Percentiles rank a stretch among this genome's conserved stretches.
Evolutionary conservation across 2,888 invertebrate species (phyloP).

Genomic region (Eristalis arbustorum): DNA sequence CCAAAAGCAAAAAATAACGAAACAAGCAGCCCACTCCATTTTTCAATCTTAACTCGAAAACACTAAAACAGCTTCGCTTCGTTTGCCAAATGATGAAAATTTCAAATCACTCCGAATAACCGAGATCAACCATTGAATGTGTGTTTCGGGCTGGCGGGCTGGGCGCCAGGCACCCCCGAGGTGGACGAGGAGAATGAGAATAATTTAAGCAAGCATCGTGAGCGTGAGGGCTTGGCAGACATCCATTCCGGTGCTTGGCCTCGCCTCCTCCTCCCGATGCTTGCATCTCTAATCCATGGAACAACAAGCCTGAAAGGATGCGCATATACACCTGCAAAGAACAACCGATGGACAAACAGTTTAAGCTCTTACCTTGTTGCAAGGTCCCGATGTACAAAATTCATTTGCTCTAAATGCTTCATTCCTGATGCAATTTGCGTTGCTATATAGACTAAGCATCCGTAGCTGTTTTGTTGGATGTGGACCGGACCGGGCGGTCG

Average conservation of each 20-base stretch:
- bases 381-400: conserved; percentile 92
- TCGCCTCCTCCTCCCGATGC: too few species aligned
- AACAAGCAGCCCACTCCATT: neutral
- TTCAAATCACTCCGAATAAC: neutral
- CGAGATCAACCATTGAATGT: neutral
- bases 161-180: too few species aligned
- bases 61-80: neutral
- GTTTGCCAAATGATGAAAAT: neutral
- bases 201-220: neutral
- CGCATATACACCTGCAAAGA: neutral
- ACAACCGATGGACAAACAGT: conserved; percentile 12
- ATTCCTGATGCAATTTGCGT: conserved; percentile 94
- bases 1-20: neutral
- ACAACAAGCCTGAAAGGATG: conserved; percentile 22
- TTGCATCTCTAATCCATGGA: conserved; percentile 7
- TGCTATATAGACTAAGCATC: conserved; percentile 91
- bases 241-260: neutral
- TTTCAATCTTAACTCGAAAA: neutral
- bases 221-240: neutral
- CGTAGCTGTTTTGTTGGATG: conserved; percentile 83
- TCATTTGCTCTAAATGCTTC: conserved; percentile 92
- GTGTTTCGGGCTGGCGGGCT: neutral
- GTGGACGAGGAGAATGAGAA: neutral
- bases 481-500: neutral
- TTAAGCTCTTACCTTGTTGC: conserved; percentile 86